Evolutionary conservation across 92 coral and sea anemone species (phyloP).

Genomic region (Porites evermanni): DNA sequence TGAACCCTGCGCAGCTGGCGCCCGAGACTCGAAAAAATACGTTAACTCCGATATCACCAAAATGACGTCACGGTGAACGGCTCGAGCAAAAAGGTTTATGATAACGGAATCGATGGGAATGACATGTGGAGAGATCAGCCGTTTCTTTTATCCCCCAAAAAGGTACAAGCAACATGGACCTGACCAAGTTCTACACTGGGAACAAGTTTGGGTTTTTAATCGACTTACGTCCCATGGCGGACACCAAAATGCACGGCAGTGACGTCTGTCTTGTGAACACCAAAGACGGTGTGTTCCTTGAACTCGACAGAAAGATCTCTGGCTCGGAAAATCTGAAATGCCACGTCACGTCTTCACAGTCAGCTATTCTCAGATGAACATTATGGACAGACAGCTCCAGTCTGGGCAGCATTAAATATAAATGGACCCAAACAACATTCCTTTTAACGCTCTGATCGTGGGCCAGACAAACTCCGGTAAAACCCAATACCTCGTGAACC

Average conservation of each 20-base stretch:
- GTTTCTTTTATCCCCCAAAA: not conserved
- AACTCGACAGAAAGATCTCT: not conserved
- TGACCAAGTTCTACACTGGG: not conserved
- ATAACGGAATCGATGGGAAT: not conserved
- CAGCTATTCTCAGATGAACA: not conserved
- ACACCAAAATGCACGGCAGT: not conserved
- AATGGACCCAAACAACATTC: not conserved
- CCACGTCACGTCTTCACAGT: not conserved
- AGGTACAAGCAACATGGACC: not conserved
- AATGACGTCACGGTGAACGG: constrained; percentile 35
- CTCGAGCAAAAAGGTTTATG: constrained; percentile 38
- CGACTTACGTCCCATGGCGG: not conserved
- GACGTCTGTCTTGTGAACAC: not conserved
- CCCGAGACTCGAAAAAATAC: constrained; percentile 33
- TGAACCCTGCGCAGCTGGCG: constrained; percentile 23
- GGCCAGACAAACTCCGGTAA: constrained; percentile 27
- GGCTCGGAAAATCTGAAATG: not conserved
- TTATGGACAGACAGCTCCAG: not conserved
- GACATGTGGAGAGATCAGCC: constrained; percentile 26
- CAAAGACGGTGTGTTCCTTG: not conserved
- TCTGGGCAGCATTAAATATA: not conserved
- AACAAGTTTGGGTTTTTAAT: not conserved
- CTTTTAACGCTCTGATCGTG: constrained; percentile 24
- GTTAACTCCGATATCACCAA: constrained; percentile 31
- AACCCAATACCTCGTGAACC: not conserved